Conservation (phyloP, 2,888 invertebrate species). For the Cancer borealis region DNA sequence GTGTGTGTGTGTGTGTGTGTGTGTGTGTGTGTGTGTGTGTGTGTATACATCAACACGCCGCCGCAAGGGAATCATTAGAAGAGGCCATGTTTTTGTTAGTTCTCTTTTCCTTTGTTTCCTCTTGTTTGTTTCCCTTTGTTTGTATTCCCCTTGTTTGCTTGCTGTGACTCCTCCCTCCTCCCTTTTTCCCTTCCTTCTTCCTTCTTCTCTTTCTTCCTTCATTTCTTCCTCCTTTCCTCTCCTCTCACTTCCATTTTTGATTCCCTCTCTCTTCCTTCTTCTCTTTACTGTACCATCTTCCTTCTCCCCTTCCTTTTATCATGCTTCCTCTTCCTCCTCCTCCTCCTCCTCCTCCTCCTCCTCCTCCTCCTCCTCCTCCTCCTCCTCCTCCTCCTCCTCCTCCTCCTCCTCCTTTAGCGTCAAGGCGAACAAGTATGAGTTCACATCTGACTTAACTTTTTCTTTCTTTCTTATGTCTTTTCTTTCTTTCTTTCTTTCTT, state of each 20-base stretch:
- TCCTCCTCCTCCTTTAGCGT: too few species aligned
- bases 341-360: not conserved
- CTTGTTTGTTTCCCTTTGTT: too few species aligned
- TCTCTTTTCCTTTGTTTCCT: not conserved
- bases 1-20: slow-evolving; percentile 64
- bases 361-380: not conserved
- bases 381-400: not conserved
- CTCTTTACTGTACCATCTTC: too few species aligned
- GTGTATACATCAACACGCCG: slow-evolving; percentile 36
- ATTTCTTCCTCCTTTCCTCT: slow-evolving; percentile 10
- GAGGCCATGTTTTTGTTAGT: not conserved
- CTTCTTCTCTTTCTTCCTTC: not conserved
- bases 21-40: slow-evolving; percentile 63
- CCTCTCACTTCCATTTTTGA: not conserved
- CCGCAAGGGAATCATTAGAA: slow-evolving; percentile 17
- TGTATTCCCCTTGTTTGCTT: not conserved
- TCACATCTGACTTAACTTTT: too few species aligned
- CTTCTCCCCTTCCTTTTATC: not conserved
- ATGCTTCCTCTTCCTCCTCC: not conserved
- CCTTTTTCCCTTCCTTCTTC: not conserved
- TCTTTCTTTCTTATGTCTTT: not conserved
- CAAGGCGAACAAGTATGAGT: too few species aligned
- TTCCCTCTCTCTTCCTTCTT: not conserved
- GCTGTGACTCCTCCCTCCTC: not conserved
- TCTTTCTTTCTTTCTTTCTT: not conserved